These are phyloP conservation scores for Turnix velox DNA, from an alignment of 2,113 vertebrate genomes.

Conservation along the genomic window DNA sequence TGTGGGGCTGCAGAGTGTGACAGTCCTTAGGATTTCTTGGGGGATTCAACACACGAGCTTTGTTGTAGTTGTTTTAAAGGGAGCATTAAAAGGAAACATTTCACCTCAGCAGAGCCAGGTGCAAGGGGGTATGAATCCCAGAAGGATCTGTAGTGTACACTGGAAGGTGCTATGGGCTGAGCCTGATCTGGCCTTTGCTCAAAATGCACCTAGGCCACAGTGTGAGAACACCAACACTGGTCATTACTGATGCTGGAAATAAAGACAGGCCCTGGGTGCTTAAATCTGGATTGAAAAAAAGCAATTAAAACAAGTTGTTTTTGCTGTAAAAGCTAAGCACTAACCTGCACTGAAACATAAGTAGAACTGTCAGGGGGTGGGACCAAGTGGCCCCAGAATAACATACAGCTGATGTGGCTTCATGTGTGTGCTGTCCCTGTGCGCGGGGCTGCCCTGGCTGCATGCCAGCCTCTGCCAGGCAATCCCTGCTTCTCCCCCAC, in stretches of 20 bases:
- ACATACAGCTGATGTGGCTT: background rate
- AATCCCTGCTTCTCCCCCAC: background rate
- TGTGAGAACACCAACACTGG: background rate
- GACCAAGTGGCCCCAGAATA: background rate
- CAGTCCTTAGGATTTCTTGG: no score
- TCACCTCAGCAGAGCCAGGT: background rate
- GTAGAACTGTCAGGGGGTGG: background rate
- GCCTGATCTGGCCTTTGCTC: background rate
- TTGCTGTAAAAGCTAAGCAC: background rate
- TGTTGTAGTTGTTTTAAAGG: background rate
- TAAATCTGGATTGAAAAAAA: background rate
- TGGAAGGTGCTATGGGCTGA: background rate
- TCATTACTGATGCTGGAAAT: background rate
- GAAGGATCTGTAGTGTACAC: background rate
- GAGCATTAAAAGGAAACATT: background rate
- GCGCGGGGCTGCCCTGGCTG: background rate
- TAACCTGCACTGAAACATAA: background rate
- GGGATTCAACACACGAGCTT: fast-evolving
- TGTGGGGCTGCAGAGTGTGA: fast-evolving
- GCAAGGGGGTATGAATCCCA: background rate
- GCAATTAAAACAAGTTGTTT: background rate
- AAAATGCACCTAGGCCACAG: background rate
- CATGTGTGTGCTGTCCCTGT: fast-evolving
- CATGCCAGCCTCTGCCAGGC: background rate
- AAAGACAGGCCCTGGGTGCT: background rate